Conservation (phyloP, 2,797 vertebrate genomes). For the Agapornis canus region DNA sequence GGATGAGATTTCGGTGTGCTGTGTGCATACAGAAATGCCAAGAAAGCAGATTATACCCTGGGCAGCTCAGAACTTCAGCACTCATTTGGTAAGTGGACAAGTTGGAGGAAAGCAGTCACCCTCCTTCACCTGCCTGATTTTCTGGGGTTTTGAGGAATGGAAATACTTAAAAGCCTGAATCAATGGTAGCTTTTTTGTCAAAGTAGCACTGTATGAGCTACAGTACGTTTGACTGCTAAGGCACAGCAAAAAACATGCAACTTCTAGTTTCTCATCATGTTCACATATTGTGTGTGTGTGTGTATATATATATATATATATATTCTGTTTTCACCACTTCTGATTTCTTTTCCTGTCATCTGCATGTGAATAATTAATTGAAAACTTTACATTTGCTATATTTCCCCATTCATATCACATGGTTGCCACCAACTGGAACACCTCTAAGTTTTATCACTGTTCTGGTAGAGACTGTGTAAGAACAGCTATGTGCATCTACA, state of each 20-base stretch:
- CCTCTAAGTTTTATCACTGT: rapidly evolving
- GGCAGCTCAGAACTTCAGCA: background rate
- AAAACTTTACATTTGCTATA: background rate
- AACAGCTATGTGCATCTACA: rapidly evolving
- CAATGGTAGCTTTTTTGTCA: background rate
- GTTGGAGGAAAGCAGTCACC: background rate
- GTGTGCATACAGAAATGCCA: background rate
- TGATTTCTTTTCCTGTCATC: background rate
- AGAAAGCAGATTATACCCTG: background rate
- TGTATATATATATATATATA: background rate
- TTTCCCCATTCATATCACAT: rapidly evolving
- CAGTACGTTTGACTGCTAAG: background rate
- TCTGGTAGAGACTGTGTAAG: background rate
- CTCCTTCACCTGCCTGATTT: background rate
- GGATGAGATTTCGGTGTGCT: background rate
- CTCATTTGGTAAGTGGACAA: background rate
- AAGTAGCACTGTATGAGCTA: background rate
- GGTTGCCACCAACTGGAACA: background rate
- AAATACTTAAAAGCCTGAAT: background rate
- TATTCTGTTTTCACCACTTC: background rate
- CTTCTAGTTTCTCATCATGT: background rate
- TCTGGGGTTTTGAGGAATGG: background rate
- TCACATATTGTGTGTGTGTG: background rate
- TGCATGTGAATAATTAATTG: background rate
- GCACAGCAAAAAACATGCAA: background rate